Base-by-base conservation (phyloP, 2,797 vertebrate genomes). In the Falco naumanni region DNA sequence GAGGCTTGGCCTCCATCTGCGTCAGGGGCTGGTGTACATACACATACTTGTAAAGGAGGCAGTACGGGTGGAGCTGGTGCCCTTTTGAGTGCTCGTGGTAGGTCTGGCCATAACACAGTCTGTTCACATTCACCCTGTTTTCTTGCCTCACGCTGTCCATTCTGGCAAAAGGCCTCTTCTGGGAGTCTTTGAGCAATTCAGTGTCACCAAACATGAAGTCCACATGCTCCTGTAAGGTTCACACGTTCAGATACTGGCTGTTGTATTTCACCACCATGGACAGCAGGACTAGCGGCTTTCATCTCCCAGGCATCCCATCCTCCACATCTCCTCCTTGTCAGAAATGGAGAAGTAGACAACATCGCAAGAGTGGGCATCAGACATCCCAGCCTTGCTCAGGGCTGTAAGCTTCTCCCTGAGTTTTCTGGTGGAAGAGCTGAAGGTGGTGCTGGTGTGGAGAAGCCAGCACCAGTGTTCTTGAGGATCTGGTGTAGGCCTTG, bases 351-450 rank as follows among this genome's bases (percentile, higher is more conserved):
- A 98, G 86, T 93, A 97, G 75, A 96, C 68, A 12, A 94, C 63
- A 3, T 96, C 97, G 56, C n/a, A 83, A 28, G 95, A 97, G 6
- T 29, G 63, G 39, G 96, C 96, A 0, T 95, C 96, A 4, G 97
- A 95, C 95, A 96, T 94, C 29, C 95, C 97, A 13, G 95, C 96
- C 78, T 97, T 98, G 22, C 95, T 97, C 43, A 97, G 89, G 34
- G 97, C 89, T 81, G 96, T 94, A 71, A 98, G 71, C 74, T 98
- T 98, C 87, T 98, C 97, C 77, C 98, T 98, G 71, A 98, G 95
- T 31, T 97, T 98, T 89, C 96, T 97, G 53, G 78, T 96, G 51
- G 96, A 98, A 28, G 97, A 98, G 24, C 83, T 98, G 95, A 98
- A 98, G 84, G 92, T 95, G 76, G 90, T 97, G 72, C 89, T 97